Evolutionary conservation across 2,113 vertebrate genomes (phyloP).

Genomic region (Dendrocopos noguchii): DNA sequence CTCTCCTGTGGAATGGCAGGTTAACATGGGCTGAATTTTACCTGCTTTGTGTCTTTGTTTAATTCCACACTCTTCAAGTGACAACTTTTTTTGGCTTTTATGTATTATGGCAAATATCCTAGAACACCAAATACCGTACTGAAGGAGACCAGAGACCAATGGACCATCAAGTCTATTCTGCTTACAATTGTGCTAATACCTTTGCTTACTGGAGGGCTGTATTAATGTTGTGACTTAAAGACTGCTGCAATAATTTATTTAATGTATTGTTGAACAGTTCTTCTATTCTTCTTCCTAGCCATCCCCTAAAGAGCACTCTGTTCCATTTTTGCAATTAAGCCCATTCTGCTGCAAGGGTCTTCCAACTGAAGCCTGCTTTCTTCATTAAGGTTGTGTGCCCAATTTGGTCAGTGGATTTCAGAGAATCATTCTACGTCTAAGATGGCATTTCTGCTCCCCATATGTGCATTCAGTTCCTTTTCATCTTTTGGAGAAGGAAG

Average conservation of each 20-base stretch:
- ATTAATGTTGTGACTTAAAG: constrained; percentile 24
- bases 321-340: neutral
- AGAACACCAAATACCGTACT: constrained; percentile 53
- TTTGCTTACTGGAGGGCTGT: constrained; percentile 10
- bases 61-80: constrained; percentile 4
- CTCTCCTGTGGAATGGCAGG: constrained; percentile 22
- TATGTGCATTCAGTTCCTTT: neutral
- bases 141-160: constrained; percentile 49
- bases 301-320: neutral
- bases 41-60: constrained; percentile 59
- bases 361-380: neutral
- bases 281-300: constrained; percentile 26
- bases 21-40: constrained; percentile 57
- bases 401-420: neutral
- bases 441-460: neutral
- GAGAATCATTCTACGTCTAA: neutral
- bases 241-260: constrained; percentile 5
- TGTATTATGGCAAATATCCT: constrained; percentile 61
- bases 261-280: neutral
- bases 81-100: constrained; percentile 38
- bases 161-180: constrained; percentile 61
- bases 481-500: neutral
- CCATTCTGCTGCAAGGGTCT: neutral
- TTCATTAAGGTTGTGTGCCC: neutral
- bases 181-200: constrained; percentile 24